Evolutionary conservation across 1,140 invertebrate species (phyloP).

Genomic region (Zaprionus lachaisei): DNA sequence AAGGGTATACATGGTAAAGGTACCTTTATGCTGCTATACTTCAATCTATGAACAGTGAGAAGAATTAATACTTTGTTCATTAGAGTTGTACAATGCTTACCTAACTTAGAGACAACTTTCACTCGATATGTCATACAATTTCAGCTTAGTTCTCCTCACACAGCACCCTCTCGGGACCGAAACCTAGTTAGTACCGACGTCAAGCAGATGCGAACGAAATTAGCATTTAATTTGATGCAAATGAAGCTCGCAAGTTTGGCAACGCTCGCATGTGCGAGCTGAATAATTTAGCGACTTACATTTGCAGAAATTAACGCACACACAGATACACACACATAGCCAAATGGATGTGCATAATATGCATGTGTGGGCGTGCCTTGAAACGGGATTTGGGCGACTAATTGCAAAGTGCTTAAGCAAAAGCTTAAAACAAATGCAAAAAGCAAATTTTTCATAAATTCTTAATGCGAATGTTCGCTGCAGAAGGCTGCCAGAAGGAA

Average conservation of each 20-base stretch:
- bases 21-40: too few relatives aligned
- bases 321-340: neutral
- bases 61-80: too few relatives aligned
- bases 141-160: neutral
- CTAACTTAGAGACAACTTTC: neutral
- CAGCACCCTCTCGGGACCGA: neutral
- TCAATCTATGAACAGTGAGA: too few relatives aligned
- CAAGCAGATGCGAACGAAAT: slow-evolving; percentile 54
- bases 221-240: slow-evolving; percentile 79
- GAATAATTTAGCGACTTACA: slow-evolving; percentile 80
- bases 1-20: too few relatives aligned
- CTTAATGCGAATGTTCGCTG: slow-evolving; percentile 64
- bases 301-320: slow-evolving; percentile 77
- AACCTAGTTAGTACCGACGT: slow-evolving; percentile 4
- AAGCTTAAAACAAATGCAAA: slow-evolving; percentile 79
- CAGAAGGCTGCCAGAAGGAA: slow-evolving; percentile 16
- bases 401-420: slow-evolving; percentile 84
- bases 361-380: slow-evolving; percentile 46
- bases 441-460: slow-evolving; percentile 78
- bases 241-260: slow-evolving; percentile 48
- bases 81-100: too few relatives aligned
- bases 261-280: slow-evolving; percentile 42
- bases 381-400: slow-evolving; percentile 82
- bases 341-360: slow-evolving; percentile 30
- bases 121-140: neutral